phyloP scores from a whole-genome alignment of 2,113 vertebrate species.

The Charadrius vociferus region DNA sequence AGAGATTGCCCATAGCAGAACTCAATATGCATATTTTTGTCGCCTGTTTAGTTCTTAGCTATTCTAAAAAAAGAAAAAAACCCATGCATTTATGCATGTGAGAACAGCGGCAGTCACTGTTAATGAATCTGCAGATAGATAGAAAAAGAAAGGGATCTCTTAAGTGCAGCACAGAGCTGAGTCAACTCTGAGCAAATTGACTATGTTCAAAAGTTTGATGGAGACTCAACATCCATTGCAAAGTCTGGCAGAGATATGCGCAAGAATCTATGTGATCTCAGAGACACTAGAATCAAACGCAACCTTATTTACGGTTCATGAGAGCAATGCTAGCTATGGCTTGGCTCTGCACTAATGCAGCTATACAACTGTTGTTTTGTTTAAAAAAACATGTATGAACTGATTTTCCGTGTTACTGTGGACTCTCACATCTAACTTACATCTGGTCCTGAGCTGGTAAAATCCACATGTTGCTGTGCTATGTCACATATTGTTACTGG shows the following conservation, averaged over 20 bases:
- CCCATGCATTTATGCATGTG: neutral
- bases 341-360: neutral
- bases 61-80: neutral
- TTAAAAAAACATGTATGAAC: neutral
- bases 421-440: accelerated
- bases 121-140: neutral
- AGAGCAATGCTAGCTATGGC: neutral
- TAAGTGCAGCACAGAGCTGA: neutral
- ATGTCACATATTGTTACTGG: neutral
- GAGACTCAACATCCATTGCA: neutral
- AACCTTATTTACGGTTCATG: neutral
- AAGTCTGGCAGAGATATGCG: neutral
- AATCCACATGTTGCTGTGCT: neutral
- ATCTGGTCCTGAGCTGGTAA: neutral
- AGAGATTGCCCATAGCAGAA: neutral
- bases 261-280: neutral
- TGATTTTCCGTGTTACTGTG: neutral
- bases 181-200: neutral
- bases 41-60: neutral
- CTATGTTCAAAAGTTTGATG: neutral
- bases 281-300: neutral
- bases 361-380: neutral
- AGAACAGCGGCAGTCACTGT: neutral
- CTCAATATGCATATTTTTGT: neutral
- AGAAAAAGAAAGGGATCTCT: neutral